These are phyloP conservation scores for Apoda limacodes DNA, from an alignment of 2,888 invertebrate species.

Conservation along the genomic window DNA sequence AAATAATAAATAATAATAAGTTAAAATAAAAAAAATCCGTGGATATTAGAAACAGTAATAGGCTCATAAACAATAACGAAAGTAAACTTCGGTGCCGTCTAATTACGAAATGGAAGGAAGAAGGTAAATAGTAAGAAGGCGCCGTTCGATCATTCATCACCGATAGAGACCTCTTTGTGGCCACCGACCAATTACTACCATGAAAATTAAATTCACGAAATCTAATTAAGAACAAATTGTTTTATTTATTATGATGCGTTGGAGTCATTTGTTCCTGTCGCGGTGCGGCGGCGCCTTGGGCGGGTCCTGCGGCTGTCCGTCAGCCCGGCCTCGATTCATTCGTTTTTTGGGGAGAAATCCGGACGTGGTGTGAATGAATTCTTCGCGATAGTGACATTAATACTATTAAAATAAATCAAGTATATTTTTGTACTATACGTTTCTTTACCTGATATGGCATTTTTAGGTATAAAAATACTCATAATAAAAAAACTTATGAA, in stretches of 20 bases:
- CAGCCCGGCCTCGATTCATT: slow-evolving; percentile 22
- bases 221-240: slow-evolving; percentile 71
- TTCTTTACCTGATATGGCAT: too few relatives aligned
- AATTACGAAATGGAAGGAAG: slow-evolving; percentile 47
- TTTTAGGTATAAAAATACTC: too few relatives aligned
- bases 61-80: slow-evolving; percentile 58
- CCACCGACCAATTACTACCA: slow-evolving; percentile 69
- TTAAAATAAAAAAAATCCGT: slow-evolving; percentile 29
- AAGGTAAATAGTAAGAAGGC: slow-evolving; percentile 61
- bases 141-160: slow-evolving; percentile 66
- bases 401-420: too few relatives aligned
- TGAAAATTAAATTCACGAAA: slow-evolving; percentile 71
- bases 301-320: slow-evolving; percentile 55
- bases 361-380: too few relatives aligned
- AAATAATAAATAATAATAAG: slow-evolving; percentile 12
- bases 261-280: slow-evolving; percentile 67
- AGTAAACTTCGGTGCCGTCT: slow-evolving; percentile 63
- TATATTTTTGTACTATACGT: too few relatives aligned
- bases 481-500: too few relatives aligned
- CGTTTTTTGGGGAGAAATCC: slow-evolving; percentile 40
- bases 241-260: slow-evolving; percentile 70
- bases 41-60: slow-evolving; percentile 58
- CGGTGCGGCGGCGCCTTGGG: slow-evolving; percentile 38
- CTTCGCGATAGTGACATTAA: too few relatives aligned
- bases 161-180: slow-evolving; percentile 64